Percentiles rank a stretch among this genome's conserved stretches.
Evolutionary conservation across 2,888 invertebrate genomes (phyloP).

Genomic region (Heteromurus nitidus): DNA sequence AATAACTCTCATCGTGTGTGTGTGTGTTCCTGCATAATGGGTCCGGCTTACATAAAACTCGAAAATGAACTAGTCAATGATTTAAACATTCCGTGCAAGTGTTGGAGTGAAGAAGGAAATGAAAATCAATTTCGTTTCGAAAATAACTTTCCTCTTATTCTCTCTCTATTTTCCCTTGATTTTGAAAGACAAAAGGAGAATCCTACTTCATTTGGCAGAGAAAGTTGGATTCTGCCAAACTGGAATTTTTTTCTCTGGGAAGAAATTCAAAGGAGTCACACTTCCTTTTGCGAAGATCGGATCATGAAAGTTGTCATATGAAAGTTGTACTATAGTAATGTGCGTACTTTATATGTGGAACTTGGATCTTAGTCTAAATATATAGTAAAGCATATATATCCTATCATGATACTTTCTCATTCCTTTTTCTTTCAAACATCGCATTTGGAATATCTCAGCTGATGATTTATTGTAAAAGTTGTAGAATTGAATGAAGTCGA

Average conservation of each 20-base stretch:
- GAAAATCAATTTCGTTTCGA: constrained; percentile 46
- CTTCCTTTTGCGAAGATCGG: no score
- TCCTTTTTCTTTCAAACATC: neutral
- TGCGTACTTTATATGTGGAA: no score
- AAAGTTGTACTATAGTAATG: no score
- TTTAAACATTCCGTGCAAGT: neutral
- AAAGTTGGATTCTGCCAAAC: neutral
- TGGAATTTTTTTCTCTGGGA: neutral
- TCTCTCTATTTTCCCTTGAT: constrained; percentile 31
- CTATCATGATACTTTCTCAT: neutral
- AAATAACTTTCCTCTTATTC: constrained; percentile 23
- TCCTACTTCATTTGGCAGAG: constrained; percentile 32
- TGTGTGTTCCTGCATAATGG: neutral
- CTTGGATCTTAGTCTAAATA: no score
- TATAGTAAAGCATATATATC: no score
- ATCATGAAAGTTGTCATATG: no score
- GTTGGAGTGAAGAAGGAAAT: constrained; percentile 29
- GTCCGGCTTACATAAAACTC: neutral
- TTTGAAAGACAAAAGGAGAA: constrained; percentile 32
- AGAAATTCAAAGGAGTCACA: constrained; percentile 2
- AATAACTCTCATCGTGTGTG: neutral
- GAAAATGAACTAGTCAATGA: constrained; percentile 7
- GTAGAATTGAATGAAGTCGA: constrained; percentile 38
- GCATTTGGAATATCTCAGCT: neutral
- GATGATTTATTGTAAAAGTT: constrained; percentile 57